Base-by-base conservation (phyloP, 2,113 vertebrate species). In the Cisticola juncidis region DNA sequence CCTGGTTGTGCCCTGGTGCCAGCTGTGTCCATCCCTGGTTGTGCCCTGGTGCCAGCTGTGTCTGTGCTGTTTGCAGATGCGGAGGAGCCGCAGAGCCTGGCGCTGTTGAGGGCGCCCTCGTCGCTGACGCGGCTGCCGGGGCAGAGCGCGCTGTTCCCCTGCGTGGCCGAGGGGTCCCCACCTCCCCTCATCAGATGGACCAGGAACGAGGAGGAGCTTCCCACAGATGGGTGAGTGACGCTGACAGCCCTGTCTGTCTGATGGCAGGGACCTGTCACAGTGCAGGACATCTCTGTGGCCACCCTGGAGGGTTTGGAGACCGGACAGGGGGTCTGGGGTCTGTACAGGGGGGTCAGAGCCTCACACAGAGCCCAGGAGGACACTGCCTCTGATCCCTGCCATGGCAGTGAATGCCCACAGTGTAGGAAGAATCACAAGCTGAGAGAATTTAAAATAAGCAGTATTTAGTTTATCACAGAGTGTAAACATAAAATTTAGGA, bases 91-190 rank as follows among this genome's bases (percentile, higher is more conserved):
- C 97, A 97, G 93, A 96, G 94, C 53, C 87, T 98, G 97, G 89
- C 95, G 58, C 99, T 99, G 95, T 92, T 99, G 95, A 97, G 96
- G 66, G 97, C 98, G 44, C 99, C 99, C 3, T 94, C 71, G 16
- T 66, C 98, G 0, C 95, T 98, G 12, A 98, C 92, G 11, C 98
- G 97, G 95, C 96, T 98, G 19, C 50, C 93, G 28, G 99, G 99
- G 17, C 97, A 98, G 88, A 98, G 77, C 4, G 98, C 97, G 0
- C 68, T 99, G 69, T 96, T 99, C 51, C 98, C 99, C 2, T 99
- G 99, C 25, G 98, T 98, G 20, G 98, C 98, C 2, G 53, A 90
- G 0, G 99, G 98, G 11, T 97, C 95, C 95, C 99, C 99, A 14
- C 21, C 83, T 3, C 98, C 99, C 3, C 65, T 66, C 6, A 20